Conservation (phyloP, 92 coral and sea anemone genomes). For the Heliopora coerulea region DNA sequence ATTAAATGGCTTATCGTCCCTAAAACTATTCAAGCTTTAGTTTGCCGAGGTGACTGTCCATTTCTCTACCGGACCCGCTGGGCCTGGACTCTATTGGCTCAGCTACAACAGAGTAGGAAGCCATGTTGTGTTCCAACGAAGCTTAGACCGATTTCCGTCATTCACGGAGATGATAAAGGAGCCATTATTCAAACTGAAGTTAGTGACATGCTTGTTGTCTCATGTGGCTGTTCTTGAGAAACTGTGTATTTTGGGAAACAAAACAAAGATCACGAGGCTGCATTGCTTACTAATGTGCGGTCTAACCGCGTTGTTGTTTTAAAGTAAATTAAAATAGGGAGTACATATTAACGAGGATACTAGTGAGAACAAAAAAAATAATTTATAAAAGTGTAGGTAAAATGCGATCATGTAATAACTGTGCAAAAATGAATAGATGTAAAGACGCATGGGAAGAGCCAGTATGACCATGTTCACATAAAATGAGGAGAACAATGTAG, state of each 20-base stretch:
- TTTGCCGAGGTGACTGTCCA: constrained; percentile 17
- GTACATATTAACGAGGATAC: too few species aligned
- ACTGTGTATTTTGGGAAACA: neutral
- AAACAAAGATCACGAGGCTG: too few species aligned
- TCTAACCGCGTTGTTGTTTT: too few species aligned
- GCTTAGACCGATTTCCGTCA: neutral
- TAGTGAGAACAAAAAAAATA: too few species aligned
- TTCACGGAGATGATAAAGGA: neutral
- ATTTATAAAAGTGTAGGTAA: too few species aligned
- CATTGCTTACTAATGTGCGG: too few species aligned
- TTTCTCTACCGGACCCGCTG: neutral
- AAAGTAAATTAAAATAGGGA: too few species aligned
- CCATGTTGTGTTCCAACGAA: constrained; percentile 40
- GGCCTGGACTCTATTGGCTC: neutral
- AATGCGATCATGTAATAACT: too few species aligned
- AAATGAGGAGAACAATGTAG: too few species aligned
- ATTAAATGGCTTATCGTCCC: neutral
- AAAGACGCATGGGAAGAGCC: too few species aligned
- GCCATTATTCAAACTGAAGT: neutral
- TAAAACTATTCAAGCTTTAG: neutral
- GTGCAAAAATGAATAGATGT: too few species aligned
- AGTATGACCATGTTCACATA: too few species aligned
- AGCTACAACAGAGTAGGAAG: neutral
- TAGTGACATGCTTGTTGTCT: neutral
- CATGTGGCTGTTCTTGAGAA: neutral